Evolutionary conservation across 1,140 invertebrate genomes (phyloP), one percentile per base, ranked within the genome.

Genomic region (Triops cancriformis): DNA sequence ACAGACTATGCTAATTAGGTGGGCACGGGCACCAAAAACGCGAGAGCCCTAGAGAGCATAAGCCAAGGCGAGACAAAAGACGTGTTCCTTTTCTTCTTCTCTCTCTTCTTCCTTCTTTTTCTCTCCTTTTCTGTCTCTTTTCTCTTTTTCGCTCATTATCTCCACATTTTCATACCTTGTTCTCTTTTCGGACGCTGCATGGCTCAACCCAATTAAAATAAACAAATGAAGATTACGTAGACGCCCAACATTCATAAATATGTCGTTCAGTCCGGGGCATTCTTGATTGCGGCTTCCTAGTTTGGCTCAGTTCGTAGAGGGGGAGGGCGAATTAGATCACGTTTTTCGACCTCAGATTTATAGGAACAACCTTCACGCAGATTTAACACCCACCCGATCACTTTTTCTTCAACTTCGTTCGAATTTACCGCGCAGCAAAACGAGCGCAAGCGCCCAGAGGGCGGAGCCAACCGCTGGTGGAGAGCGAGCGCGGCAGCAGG

Each of bases 201-300:
- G n/a, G n/a, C n/a, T n/a, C n/a, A 37, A 37, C 31, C 7, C 14
- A 64, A 64, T 6, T 14, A n/a, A 64, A 23, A 64, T 64, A 64
- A 64, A 64, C 51, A 64, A 64, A 64, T n/a, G 51, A 64, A 64
- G 23, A 64, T 64, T 64, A 64, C 51, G 51, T 64, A 64, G 51
- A 64, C 51, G 51, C 51, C 51, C 51, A 64, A 64, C 51, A 64
- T 64, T 64, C 51, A 64, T 64, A 64, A 64, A 64, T 64, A 64
- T 64, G 51, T 64, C 51, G 51, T 18, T 64, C 51, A 5, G 43
- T 5, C 18, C 43, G 23, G 51, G 6, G n/a, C 51, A 64, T 64
- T 1, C 23, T 64, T 64, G 51, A 64, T 64, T 64, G 23, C 31
- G 31, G 31, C 31, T 37, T 37, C 31, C 31, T 37, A 37, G 2